These are phyloP conservation scores for Chrysopilus asiliformis DNA, from an alignment of 2,888 invertebrate species.

Conservation along the genomic window DNA sequence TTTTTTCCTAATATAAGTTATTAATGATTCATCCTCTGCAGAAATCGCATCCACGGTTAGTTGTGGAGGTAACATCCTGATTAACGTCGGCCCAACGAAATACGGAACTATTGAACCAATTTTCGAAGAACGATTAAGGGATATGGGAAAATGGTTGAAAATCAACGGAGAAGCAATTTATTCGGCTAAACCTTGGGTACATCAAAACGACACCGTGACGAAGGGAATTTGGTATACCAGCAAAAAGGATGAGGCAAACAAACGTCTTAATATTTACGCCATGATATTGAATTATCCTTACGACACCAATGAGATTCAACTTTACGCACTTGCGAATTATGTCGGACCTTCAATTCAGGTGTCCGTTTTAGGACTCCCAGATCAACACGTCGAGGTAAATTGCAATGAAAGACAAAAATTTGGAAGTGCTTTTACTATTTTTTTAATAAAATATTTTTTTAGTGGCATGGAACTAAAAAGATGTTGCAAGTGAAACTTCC, in stretches of 20 bases:
- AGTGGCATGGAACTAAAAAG: slow-evolving; percentile 24
- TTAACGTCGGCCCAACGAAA: slow-evolving; percentile 78
- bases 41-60: slow-evolving; percentile 64
- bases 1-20: not conserved
- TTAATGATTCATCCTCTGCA: slow-evolving; percentile 1
- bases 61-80: slow-evolving; percentile 55
- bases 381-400: slow-evolving; percentile 22
- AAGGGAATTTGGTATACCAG: slow-evolving; percentile 61
- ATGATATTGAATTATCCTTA: slow-evolving; percentile 57
- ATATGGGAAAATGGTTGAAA: slow-evolving; percentile 66
- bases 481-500: slow-evolving; percentile 28
- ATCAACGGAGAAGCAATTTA: slow-evolving; percentile 86
- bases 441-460: slow-evolving; percentile 5
- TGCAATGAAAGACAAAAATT: not conserved
- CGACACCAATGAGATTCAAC: slow-evolving; percentile 37
- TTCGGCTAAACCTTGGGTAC: slow-evolving; percentile 57
- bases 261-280: slow-evolving; percentile 43
- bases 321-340: slow-evolving; percentile 34
- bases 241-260: slow-evolving; percentile 24
- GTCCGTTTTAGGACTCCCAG: slow-evolving; percentile 40
- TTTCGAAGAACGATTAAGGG: slow-evolving; percentile 68
- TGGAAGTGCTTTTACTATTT: not conserved
- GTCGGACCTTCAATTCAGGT: slow-evolving; percentile 29
- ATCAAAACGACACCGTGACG: slow-evolving; percentile 68
- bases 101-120: slow-evolving; percentile 76